Conservation (phyloP, 1,140 invertebrate genomes). For the Tetramorium alpestre region DNA sequence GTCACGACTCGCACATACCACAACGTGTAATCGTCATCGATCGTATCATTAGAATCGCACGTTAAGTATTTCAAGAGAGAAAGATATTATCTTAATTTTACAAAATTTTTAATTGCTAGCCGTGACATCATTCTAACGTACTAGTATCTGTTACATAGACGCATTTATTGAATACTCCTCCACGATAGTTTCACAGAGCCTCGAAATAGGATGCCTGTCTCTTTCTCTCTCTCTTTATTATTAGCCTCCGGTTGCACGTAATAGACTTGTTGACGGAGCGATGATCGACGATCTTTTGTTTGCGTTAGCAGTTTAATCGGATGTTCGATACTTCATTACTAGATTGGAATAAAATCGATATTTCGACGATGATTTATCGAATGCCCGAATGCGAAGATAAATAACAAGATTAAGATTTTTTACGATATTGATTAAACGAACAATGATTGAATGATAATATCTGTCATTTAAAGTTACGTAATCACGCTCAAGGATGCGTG, state of each 20-base stretch:
- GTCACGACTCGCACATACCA: too few relatives aligned
- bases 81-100: conserved; percentile 3
- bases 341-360: neutral
- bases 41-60: too few relatives aligned
- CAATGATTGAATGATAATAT: neutral
- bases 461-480: neutral
- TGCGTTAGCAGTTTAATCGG: neutral
- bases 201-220: neutral
- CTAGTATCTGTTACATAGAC: neutral
- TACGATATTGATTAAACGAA: neutral
- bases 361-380: neutral
- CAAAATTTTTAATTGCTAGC: neutral
- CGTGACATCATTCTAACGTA: neutral
- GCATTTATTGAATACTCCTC: neutral
- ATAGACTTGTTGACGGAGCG: neutral
- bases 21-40: too few relatives aligned
- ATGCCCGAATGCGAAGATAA: neutral
- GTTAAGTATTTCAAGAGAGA: neutral
- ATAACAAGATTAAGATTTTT: neutral
- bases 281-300: neutral
- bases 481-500: neutral
- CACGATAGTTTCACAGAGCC: neutral
- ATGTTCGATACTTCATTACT: neutral
- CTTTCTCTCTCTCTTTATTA: neutral
- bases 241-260: neutral